Evolutionary conservation across 2,113 vertebrate species (phyloP).

Genomic region (Pygoscelis antarcticus): DNA sequence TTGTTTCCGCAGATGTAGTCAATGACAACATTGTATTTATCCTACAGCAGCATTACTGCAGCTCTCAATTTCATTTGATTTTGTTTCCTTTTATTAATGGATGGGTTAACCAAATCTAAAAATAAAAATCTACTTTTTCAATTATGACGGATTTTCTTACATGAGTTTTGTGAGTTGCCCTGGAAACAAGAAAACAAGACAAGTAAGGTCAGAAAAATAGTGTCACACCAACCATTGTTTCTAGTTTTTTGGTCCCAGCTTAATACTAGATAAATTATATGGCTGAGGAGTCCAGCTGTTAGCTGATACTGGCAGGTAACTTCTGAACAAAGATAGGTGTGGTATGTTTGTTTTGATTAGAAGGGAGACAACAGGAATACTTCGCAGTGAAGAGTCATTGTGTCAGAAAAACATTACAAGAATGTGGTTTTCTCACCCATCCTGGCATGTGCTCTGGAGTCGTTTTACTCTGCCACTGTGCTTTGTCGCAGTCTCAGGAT

Average conservation of each 20-base stretch:
- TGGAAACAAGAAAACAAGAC: slow-evolving; percentile 14
- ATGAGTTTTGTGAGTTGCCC: background rate
- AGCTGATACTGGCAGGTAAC: background rate
- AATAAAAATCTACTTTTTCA: background rate
- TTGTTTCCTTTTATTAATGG: background rate
- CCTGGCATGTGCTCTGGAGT: background rate
- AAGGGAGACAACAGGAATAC: background rate
- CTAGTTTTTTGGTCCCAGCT: background rate
- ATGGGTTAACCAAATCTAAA: background rate
- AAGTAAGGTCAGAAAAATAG: background rate
- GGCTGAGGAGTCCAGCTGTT: background rate
- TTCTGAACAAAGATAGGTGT: background rate
- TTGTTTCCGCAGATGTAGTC: background rate
- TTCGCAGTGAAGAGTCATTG: background rate
- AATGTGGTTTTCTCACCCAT: background rate
- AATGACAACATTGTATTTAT: background rate
- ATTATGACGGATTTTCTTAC: background rate
- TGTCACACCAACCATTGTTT: background rate
- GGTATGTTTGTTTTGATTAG: background rate
- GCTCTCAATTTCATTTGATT: background rate
- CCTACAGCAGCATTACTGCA: background rate
- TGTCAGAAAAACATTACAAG: background rate
- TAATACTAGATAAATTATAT: background rate
- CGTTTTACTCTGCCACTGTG: background rate
- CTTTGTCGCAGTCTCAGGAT: accelerated